A percentile compares a stretch with the other conserved stretches of the same genome.
phyloP scores from a whole-genome alignment of 2,888 invertebrate genomes.

The Andrena camellia region DNA sequence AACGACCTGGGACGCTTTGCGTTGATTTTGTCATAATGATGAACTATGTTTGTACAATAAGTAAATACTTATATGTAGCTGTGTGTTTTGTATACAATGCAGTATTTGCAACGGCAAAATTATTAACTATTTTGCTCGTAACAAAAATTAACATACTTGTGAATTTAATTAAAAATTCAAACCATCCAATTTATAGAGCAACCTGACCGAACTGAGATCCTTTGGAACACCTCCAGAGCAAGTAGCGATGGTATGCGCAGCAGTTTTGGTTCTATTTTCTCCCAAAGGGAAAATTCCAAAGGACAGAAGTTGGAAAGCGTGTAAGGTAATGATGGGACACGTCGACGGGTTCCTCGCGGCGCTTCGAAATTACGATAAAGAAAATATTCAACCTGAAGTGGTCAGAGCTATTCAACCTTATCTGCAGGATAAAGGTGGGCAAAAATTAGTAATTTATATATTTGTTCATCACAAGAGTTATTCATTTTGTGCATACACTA shows the following conservation, averaged over 20 bases:
- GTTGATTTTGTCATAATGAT: no score
- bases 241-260: conserved; percentile 94
- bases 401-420: conserved; percentile 91
- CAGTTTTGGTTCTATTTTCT: conserved; percentile 94
- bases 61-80: no score
- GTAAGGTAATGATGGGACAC: conserved; percentile 96
- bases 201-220: conserved; percentile 97
- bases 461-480: neutral
- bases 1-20: no score
- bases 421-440: conserved; percentile 83
- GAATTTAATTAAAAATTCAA: neutral
- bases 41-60: no score
- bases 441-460: neutral
- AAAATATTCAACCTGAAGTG: conserved; percentile 95
- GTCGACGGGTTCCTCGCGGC: conserved; percentile 94
- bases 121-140: no score
- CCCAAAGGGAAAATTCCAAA: conserved; percentile 94
- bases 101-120: no score
- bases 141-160: no score
- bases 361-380: conserved; percentile 95
- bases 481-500: no score
- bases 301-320: conserved; percentile 96
- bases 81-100: no score
- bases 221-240: conserved; percentile 96
- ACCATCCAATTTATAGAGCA: conserved; percentile 86